A percentile compares a stretch with the other conserved stretches of the same genome.
These are phyloP conservation scores for Drosophila nikananu DNA, from an alignment of 1,140 invertebrate species.

Conservation along the genomic window DNA sequence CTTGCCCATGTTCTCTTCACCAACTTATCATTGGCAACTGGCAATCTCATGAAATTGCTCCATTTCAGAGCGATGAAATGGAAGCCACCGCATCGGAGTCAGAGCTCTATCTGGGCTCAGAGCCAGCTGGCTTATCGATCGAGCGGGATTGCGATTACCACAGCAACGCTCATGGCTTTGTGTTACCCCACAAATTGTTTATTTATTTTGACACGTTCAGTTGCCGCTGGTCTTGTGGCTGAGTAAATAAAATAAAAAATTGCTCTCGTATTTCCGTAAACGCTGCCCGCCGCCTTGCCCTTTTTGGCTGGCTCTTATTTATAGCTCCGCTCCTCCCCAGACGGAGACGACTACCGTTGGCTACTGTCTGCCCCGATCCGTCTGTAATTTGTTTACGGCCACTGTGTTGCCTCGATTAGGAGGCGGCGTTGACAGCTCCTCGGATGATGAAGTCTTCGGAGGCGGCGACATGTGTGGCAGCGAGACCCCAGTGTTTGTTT, in stretches of 20 bases:
- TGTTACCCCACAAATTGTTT: conserved; percentile 52
- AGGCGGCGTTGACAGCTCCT: conserved; percentile 64
- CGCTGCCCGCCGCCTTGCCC: conserved; percentile 30
- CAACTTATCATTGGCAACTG: conserved; percentile 12
- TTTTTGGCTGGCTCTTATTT: conserved; percentile 45
- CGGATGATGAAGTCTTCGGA: conserved; percentile 64
- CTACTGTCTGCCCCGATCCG: conserved; percentile 45
- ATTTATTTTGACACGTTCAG: conserved; percentile 68
- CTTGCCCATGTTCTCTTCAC: neutral
- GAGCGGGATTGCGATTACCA: conserved; percentile 5
- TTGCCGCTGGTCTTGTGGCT: conserved; percentile 24
- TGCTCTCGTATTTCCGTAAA: conserved; percentile 53
- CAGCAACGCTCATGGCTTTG: conserved; percentile 19
- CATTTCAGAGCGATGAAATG: conserved; percentile 7
- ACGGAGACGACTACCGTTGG: conserved; percentile 11
- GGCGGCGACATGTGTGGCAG: conserved; percentile 67
- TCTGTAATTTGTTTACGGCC: conserved; percentile 71
- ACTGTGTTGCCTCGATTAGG: conserved; percentile 70
- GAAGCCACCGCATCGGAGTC: conserved; percentile 2
- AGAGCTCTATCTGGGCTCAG: neutral
- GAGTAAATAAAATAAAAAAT: conserved; percentile 60
- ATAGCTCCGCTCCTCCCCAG: conserved; percentile 19
- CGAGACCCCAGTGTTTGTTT: conserved; percentile 25
- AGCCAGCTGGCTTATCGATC: conserved; percentile 28
- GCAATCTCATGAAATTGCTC: conserved; percentile 5